Evolutionary conservation across 2,113 vertebrate species (phyloP).

Genomic region (Rafetus swinhoei): DNA sequence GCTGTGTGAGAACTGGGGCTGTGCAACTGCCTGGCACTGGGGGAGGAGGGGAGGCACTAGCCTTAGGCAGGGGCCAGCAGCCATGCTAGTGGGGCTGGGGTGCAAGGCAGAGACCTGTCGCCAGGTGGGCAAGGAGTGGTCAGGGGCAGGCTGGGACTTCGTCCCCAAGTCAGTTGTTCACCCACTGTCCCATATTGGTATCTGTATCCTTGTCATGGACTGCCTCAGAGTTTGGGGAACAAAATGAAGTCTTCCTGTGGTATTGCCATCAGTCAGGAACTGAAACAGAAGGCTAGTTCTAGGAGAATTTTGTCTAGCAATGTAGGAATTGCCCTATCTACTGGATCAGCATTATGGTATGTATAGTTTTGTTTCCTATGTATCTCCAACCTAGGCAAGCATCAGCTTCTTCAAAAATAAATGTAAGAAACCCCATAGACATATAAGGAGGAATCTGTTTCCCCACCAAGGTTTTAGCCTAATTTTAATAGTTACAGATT

Average conservation of each 20-base stretch:
- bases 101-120: too few relatives aligned
- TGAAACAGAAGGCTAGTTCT: background rate
- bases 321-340: background rate
- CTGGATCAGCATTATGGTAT: background rate
- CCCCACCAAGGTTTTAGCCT: rapidly evolving
- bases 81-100: too few relatives aligned
- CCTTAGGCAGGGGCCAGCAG: too few relatives aligned
- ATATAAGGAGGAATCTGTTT: rapidly evolving
- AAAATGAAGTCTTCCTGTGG: background rate
- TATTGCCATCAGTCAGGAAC: background rate
- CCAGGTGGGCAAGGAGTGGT: too few relatives aligned
- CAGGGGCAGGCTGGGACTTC: too few relatives aligned
- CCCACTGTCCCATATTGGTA: background rate
- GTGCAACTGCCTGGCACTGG: too few relatives aligned
- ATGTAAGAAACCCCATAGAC: background rate
- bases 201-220: background rate
- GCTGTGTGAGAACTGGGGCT: too few relatives aligned
- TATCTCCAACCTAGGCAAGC: background rate
- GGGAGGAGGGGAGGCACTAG: too few relatives aligned
- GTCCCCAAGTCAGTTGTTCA: too few relatives aligned
- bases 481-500: rapidly evolving
- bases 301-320: background rate
- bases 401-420: background rate
- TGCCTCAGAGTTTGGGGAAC: background rate
- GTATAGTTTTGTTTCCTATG: background rate